A percentile compares a stretch with the other conserved stretches of the same genome.
Conservation (phyloP, 2,888 invertebrate genomes). For the Crossocerus cetratus region DNA sequence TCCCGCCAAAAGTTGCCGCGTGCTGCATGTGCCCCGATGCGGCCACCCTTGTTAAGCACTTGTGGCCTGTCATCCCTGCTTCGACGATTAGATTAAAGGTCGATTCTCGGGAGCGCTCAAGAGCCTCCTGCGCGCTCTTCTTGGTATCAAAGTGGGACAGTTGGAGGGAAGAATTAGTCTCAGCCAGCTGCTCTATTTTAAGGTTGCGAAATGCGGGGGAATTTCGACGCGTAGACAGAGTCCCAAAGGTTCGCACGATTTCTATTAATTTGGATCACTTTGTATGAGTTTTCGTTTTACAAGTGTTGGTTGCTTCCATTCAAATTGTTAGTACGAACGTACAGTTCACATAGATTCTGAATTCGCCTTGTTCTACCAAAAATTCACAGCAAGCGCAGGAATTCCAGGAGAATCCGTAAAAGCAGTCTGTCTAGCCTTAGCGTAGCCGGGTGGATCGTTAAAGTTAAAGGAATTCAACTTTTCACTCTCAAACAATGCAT, state of each 20-base stretch:
- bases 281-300: no score
- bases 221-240: no score
- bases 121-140: background rate
- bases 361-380: no score
- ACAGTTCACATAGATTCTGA: no score
- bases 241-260: no score
- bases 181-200: no score
- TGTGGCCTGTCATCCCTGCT: slow-evolving; percentile 39
- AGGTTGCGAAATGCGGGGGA: no score
- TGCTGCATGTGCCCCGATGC: slow-evolving; percentile 38
- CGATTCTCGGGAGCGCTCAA: background rate
- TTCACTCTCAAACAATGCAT: slow-evolving; percentile 49
- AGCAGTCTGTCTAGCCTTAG: background rate
- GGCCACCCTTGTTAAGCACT: slow-evolving; percentile 35
- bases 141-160: background rate
- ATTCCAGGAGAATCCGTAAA: slow-evolving; percentile 14
- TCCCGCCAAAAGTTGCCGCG: slow-evolving; percentile 56
- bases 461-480: slow-evolving; percentile 43
- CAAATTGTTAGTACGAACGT: no score
- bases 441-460: slow-evolving; percentile 11
- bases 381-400: background rate
- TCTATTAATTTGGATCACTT: no score
- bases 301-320: no score
- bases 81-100: slow-evolving; percentile 19
- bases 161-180: no score